These are phyloP conservation scores for Struthidea cinerea DNA, from an alignment of 2,113 vertebrate species.

Conservation along the genomic window DNA sequence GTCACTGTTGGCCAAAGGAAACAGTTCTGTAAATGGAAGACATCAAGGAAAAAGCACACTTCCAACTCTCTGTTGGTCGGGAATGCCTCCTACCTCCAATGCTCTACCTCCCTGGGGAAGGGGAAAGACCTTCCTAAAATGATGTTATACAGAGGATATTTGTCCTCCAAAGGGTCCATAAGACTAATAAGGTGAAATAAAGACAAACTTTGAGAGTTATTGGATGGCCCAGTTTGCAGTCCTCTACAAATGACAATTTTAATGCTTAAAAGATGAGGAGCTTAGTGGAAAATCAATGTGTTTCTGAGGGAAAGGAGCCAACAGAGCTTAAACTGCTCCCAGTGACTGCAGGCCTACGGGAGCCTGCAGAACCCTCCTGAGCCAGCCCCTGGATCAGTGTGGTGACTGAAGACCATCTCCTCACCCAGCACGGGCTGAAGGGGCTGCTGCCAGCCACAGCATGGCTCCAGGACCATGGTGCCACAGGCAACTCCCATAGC, in stretches of 20 bases:
- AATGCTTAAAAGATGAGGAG: neutral
- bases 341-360: neutral
- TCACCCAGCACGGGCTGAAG: neutral
- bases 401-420: neutral
- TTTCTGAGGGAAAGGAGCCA: constrained; percentile 17
- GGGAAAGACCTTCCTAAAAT: neutral
- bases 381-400: neutral
- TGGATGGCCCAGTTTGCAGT: neutral
- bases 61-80: neutral
- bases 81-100: neutral
- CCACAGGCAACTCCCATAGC: neutral
- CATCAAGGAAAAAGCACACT: neutral
- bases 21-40: neutral
- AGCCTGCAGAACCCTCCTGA: neutral
- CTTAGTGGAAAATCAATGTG: constrained; percentile 23
- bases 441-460: neutral
- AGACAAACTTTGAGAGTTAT: neutral
- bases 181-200: neutral
- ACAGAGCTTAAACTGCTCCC: neutral
- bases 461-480: rapidly evolving
- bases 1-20: neutral
- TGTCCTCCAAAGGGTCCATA: neutral
- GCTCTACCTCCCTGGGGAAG: rapidly evolving
- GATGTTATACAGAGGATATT: neutral
- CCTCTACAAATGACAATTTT: neutral